Percentiles rank a stretch among this genome's conserved stretches.
Conservation (phyloP, 2,113 vertebrate genomes). For the Leuciscus idus region DNA sequence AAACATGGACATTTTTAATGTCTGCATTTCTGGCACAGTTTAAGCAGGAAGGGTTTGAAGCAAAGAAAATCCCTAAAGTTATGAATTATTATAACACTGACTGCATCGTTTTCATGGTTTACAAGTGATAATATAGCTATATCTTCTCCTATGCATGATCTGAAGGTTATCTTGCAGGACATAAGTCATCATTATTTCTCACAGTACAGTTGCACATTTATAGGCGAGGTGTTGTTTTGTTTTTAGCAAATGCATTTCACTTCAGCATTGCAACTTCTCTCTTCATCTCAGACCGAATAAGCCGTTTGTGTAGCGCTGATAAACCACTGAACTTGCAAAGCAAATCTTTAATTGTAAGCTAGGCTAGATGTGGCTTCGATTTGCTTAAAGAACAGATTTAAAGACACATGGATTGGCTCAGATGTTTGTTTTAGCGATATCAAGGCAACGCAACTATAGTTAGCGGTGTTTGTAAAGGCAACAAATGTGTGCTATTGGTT, state of each 20-base stretch:
- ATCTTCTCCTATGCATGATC: background rate
- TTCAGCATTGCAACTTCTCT: background rate
- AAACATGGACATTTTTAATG: constrained; percentile 41
- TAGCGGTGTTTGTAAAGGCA: background rate
- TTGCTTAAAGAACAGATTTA: background rate
- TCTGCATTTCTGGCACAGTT: constrained; percentile 12
- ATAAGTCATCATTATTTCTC: background rate
- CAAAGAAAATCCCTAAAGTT: background rate
- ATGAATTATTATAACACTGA: background rate
- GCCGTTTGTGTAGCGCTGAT: background rate
- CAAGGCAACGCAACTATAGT: background rate
- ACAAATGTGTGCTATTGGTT: too few relatives aligned
- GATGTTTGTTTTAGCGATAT: background rate
- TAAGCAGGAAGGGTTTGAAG: background rate
- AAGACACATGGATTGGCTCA: background rate
- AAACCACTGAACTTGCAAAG: background rate
- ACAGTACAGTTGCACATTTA: background rate
- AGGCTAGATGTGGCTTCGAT: background rate
- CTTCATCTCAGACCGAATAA: background rate
- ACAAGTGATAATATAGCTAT: background rate
- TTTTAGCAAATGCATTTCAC: background rate
- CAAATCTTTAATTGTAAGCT: background rate
- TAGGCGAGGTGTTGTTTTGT: constrained; percentile 39
- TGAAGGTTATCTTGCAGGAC: background rate
- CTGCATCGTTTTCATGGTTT: background rate